Evolutionary conservation across 2,888 invertebrate genomes (phyloP), one percentile per base, ranked within the genome.

Genomic region (Cybosia mesomella): DNA sequence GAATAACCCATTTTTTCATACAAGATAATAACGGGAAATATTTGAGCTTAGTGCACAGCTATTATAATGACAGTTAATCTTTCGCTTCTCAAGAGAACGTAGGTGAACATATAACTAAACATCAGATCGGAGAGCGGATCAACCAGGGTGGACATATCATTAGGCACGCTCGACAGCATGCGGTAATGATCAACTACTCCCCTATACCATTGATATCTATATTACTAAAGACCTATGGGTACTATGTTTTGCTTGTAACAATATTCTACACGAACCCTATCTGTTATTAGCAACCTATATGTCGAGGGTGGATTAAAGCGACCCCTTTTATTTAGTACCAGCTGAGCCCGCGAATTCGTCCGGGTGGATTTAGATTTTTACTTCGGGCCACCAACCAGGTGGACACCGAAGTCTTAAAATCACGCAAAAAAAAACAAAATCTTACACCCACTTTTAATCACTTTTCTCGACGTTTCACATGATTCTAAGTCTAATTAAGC

Each of bases 1-100:
- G 58, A 65, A 65, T 34, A 59, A 34, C 49, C 22, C 13, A 24
- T 66, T n/a, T 15, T 68, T 75, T 67, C 59, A 57, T 69, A 64
- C 62, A 32, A 13, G 28, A 34, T 64, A 36, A 36, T 22, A 22
- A 22, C 36, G 43, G 7, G 7, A 43, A 43, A 43, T 43, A 43
- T 43, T 43, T 43, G 18, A 43, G 11, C 39, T 39, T 39, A 15
- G 39, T 15, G 15, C 15, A 39, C 39, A 4, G 4, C 18, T 7
- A 43, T 18, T 7, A 18, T 43, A 2, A 18, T 43, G 43, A 7
- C 18, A 4, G 18, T 43, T 43, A 43, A 43, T 43, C 43, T 43
- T 8, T 43, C 7, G 18, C 43, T 43, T 5, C 18, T 18, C 49
- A 49, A 49, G n/a, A 2, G 49, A 8, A 49, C n/a, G 18, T 49